These are phyloP conservation scores for Capra hircus DNA, from an alignment of 2,113 vertebrate genomes.

Conservation along the genomic window DNA sequence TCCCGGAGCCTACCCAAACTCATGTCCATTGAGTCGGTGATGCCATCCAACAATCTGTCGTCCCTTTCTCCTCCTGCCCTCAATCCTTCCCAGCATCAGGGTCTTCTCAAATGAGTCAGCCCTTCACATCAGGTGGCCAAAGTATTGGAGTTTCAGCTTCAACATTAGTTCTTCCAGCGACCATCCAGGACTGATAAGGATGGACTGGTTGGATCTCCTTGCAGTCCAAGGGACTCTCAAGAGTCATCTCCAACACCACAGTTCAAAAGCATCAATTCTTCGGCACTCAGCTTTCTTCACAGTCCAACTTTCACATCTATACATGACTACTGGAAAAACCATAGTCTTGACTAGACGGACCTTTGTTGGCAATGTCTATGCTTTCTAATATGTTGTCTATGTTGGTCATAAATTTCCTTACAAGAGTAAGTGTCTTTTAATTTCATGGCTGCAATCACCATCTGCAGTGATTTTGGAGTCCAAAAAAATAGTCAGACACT, in stretches of 20 bases:
- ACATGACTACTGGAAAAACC: not conserved
- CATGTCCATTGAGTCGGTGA: not conserved
- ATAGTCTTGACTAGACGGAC: not conserved
- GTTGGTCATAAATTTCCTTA: not conserved
- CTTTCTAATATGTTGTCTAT: not conserved
- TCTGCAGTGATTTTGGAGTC: not conserved
- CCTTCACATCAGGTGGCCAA: not conserved
- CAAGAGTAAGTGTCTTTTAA: not conserved
- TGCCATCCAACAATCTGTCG: not conserved
- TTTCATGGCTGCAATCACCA: not conserved
- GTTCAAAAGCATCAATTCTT: not conserved
- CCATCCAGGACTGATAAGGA: not conserved
- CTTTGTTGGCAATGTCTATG: not conserved
- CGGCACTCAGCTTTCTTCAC: not conserved
- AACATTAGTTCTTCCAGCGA: not conserved
- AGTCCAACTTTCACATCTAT: not conserved
- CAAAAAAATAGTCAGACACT: too few species aligned
- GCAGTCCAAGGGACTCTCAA: not conserved
- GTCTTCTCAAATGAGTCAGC: not conserved
- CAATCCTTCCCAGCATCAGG: not conserved
- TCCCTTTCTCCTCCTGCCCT: not conserved
- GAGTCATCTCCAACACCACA: not conserved
- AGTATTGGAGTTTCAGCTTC: not conserved
- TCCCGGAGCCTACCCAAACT: rapidly evolving
- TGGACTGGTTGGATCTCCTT: not conserved